A percentile compares a stretch with the other conserved stretches of the same genome.
These are phyloP conservation scores for Temnothorax ravouxi DNA, from an alignment of 2,888 invertebrate species.

Conservation along the genomic window DNA sequence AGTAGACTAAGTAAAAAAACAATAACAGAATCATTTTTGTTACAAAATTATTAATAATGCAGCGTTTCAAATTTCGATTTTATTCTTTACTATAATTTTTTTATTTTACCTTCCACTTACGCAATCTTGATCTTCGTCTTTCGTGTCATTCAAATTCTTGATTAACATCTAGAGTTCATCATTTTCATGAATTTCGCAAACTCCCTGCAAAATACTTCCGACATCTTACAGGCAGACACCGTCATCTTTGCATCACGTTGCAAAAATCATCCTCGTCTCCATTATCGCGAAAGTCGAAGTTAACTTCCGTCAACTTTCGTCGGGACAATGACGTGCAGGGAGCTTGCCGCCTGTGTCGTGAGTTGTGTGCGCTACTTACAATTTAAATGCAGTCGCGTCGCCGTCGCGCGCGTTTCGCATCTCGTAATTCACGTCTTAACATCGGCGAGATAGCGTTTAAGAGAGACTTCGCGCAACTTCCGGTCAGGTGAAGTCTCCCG, in stretches of 20 bases:
- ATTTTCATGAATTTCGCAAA: conserved; percentile 25
- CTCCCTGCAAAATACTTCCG: conserved; percentile 25
- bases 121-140: conserved; percentile 3
- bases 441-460: conserved; percentile 40
- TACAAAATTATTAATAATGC: neutral
- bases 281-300: conserved; percentile 37
- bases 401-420: conserved; percentile 25
- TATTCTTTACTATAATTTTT: neutral
- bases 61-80: neutral
- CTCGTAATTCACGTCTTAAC: conserved; percentile 43
- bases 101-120: neutral
- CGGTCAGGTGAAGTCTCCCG: conserved; percentile 35
- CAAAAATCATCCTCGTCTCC: conserved; percentile 12
- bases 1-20: neutral
- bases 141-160: conserved; percentile 7
- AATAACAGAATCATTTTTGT: neutral
- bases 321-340: conserved; percentile 18
- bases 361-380: conserved; percentile 30
- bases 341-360: neutral
- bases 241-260: conserved; percentile 27
- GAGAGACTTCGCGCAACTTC: conserved; percentile 32
- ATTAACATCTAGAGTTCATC: neutral
- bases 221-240: conserved; percentile 1
- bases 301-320: conserved; percentile 40
- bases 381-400: conserved; percentile 42